Evolutionary conservation across 1,140 invertebrate species (phyloP), one percentile per base, ranked within the genome.

Genomic region (Papilio aristodemus): DNA sequence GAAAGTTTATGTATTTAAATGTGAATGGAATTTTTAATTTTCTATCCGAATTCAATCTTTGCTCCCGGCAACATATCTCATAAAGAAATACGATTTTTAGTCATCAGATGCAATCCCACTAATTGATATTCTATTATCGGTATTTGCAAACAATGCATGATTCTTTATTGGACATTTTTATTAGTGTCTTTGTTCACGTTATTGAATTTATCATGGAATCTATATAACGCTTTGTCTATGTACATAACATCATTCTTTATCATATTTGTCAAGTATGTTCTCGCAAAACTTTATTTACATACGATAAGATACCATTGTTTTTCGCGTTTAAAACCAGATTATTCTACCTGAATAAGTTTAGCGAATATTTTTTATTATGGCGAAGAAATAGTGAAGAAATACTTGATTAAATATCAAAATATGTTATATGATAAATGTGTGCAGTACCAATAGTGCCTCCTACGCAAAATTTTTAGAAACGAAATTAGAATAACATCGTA

Each of bases 221-320:
- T 22, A 10, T 22, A 22, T 54, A 22, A 22, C 9, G 17, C 46
- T 54, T 54, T 54, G 27, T 32, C 13, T 39, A 13, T 39, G 19
- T 54, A 22, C 46, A 22, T 54, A 54, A 54, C 17, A 54, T 11
- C 0, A 54, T 54, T 54, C 46, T 54, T 54, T 54, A 54, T 54
- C 46, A 19, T 54, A 19, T 54, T 54, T 54, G 46, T 54, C 17
- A 22, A 37, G 27, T 62, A 8, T 62, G 32, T 62, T 62, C 59
- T 62, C 32, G 59, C 59, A 19, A 62, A 62, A 39, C 17, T 62
- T 19, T 62, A 62, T 62, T 62, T 62, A 38, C 59, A 10, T 11
- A 11, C 19, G 59, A 62, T 62, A 62, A 62, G 59, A 62, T 62
- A 62, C n/a, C 32, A 19, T 62, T 22, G 59, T 19, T 62, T 62